Percentiles rank a stretch among this genome's conserved stretches.
These are phyloP conservation scores for Horisme vitalbata DNA, from an alignment of 2,888 invertebrate genomes.

Conservation along the genomic window DNA sequence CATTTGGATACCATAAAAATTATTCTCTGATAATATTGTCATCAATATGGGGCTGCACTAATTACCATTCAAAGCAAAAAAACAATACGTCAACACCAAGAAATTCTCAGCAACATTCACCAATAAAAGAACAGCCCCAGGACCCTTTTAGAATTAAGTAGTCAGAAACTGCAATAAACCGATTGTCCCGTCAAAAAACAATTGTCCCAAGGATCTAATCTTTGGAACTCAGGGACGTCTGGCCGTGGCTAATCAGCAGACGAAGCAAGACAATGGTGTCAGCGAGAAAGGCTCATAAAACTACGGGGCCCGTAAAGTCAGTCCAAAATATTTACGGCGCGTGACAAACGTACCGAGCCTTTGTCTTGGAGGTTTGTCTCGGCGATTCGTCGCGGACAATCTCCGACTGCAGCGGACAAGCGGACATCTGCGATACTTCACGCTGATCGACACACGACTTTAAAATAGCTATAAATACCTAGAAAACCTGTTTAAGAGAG, in stretches of 20 bases:
- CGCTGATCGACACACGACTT: constrained; percentile 47
- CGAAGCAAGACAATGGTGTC: constrained; percentile 69
- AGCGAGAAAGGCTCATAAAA: constrained; percentile 77
- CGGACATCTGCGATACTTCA: constrained; percentile 57
- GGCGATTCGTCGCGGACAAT: constrained; percentile 70
- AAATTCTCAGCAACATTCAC: constrained; percentile 23
- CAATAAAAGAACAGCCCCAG: constrained; percentile 5
- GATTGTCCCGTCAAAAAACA: constrained; percentile 31
- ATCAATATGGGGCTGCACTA: constrained; percentile 32
- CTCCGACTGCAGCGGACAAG: constrained; percentile 58
- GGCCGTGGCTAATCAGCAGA: constrained; percentile 68
- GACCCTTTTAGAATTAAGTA: constrained; percentile 28
- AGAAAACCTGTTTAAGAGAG: constrained; percentile 11
- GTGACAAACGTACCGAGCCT: constrained; percentile 69
- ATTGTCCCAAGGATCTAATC: constrained; percentile 39
- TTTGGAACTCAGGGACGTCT: constrained; percentile 44
- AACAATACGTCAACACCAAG: constrained; percentile 38
- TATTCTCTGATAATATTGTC: not conserved
- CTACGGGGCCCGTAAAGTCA: constrained; percentile 67
- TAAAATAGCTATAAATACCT: constrained; percentile 30
- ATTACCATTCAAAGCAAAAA: constrained; percentile 31
- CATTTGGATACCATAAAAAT: too few species aligned
- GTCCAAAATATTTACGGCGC: constrained; percentile 81
- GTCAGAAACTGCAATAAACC: constrained; percentile 32
- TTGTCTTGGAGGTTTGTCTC: constrained; percentile 73